Evolutionary conservation across 2,113 vertebrate species (phyloP).

Genomic region (Paedocypris sp.): DNA sequence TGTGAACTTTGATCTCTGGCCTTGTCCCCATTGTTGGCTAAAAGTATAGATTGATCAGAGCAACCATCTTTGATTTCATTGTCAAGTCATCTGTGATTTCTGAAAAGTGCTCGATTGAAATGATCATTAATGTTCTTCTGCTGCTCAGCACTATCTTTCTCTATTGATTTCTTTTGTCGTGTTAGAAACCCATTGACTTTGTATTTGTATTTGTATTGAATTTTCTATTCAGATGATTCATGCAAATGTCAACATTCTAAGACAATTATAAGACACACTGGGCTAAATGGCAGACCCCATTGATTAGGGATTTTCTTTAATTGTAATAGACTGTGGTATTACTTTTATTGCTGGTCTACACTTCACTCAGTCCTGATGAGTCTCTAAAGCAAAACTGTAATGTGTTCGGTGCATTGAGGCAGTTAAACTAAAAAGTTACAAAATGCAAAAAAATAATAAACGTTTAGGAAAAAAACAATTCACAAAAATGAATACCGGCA

Average conservation of each 20-base stretch:
- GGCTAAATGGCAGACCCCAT: not conserved
- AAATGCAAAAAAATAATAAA: too few relatives aligned
- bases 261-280: not conserved
- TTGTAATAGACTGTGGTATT: too few relatives aligned
- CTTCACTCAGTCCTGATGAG: too few relatives aligned
- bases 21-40: conserved; percentile 19
- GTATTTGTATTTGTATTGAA: conserved; percentile 34
- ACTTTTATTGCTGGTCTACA: not conserved
- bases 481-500: too few relatives aligned
- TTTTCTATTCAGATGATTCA: conserved; percentile 28
- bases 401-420: too few relatives aligned
- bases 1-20: too few relatives aligned
- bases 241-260: conserved; percentile 22
- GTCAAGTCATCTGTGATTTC: conserved; percentile 33
- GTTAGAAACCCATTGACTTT: conserved; percentile 24
- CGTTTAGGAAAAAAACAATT: too few relatives aligned
- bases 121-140: conserved; percentile 34
- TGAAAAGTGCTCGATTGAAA: conserved; percentile 24
- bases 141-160: conserved; percentile 27
- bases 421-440: too few relatives aligned
- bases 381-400: too few relatives aligned
- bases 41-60: conserved; percentile 30
- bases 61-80: conserved; percentile 28
- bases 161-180: conserved; percentile 32
- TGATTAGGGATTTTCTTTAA: not conserved